Percentiles rank a stretch among this genome's conserved stretches.
Conservation (phyloP, 2,797 vertebrate genomes). For the Xenentodon cancila region DNA sequence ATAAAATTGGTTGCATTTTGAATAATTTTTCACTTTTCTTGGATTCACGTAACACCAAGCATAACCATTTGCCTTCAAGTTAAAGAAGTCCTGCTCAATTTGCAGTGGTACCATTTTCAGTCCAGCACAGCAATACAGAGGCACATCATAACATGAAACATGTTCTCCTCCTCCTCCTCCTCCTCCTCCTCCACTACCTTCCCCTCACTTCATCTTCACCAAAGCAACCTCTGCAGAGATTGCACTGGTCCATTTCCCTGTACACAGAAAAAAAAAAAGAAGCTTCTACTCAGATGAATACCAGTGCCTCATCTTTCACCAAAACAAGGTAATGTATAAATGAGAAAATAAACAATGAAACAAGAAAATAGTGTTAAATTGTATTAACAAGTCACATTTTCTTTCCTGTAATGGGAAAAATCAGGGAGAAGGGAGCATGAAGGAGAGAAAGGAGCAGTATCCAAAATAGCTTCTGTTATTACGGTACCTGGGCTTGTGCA, state of each 20-base stretch:
- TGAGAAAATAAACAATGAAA: conserved; percentile 55
- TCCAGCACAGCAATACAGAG: conserved; percentile 50
- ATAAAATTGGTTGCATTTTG: conserved; percentile 63
- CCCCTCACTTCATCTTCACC: conserved; percentile 68
- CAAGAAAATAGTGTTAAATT: conserved; percentile 53
- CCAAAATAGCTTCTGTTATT: conserved; percentile 40
- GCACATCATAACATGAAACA: conserved; percentile 73
- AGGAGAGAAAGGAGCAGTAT: background rate
- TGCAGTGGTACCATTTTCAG: conserved; percentile 61
- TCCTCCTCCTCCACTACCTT: conserved; percentile 18
- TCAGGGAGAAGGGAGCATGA: background rate
- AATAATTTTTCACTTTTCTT: conserved; percentile 66
- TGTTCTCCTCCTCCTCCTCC: conserved; percentile 43
- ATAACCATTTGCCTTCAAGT: conserved; percentile 70
- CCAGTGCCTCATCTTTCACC: conserved; percentile 48
- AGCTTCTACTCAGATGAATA: conserved; percentile 48
- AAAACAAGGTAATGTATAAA: conserved; percentile 47
- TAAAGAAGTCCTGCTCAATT: conserved; percentile 70
- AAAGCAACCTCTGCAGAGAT: conserved; percentile 73
- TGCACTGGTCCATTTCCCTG: conserved; percentile 74
- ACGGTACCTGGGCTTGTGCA: conserved; percentile 33
- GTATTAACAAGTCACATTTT: conserved; percentile 38
- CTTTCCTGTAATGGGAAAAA: background rate
- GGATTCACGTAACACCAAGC: conserved; percentile 64
- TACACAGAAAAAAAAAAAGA: conserved; percentile 42